Evolutionary conservation across 2,888 invertebrate species (phyloP).

Genomic region (Plemyria rubiginata): DNA sequence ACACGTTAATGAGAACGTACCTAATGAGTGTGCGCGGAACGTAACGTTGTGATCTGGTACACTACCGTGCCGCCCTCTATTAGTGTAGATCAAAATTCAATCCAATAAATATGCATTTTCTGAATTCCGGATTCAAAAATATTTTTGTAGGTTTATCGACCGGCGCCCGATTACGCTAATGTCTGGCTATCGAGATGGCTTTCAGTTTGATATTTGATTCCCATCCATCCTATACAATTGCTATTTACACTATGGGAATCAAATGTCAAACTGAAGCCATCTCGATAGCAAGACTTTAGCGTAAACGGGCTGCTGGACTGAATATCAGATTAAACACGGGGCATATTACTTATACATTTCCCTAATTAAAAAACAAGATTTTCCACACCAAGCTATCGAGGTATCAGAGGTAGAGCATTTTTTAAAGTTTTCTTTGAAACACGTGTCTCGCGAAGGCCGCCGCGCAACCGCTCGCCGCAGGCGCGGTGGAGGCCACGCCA

Average conservation of each 20-base stretch:
- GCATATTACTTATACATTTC: conserved; percentile 7
- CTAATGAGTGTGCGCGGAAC: conserved; percentile 66
- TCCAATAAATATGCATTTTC: neutral
- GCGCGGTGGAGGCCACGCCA: conserved; percentile 9
- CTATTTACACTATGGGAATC: no score
- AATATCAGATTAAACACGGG: neutral
- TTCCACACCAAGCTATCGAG: conserved; percentile 48
- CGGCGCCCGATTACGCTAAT: no score
- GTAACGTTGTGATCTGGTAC: conserved; percentile 56
- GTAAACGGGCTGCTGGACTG: no score
- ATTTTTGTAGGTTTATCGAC: no score
- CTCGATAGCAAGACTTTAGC: no score
- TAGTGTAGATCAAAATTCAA: conserved; percentile 6
- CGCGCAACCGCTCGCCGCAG: conserved; percentile 19
- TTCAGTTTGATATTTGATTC: no score
- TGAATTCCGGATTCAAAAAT: no score
- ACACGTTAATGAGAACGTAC: conserved; percentile 69
- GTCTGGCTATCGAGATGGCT: no score
- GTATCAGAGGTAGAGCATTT: conserved; percentile 36
- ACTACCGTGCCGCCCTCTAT: conserved; percentile 42
- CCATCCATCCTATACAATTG: no score
- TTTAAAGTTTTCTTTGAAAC: conserved; percentile 41
- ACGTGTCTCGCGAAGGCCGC: conserved; percentile 40
- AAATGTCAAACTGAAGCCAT: no score
- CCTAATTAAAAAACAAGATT: conserved; percentile 36